These are phyloP conservation scores for Pheosia gnoma DNA, from an alignment of 2,888 invertebrate species.

Conservation along the genomic window DNA sequence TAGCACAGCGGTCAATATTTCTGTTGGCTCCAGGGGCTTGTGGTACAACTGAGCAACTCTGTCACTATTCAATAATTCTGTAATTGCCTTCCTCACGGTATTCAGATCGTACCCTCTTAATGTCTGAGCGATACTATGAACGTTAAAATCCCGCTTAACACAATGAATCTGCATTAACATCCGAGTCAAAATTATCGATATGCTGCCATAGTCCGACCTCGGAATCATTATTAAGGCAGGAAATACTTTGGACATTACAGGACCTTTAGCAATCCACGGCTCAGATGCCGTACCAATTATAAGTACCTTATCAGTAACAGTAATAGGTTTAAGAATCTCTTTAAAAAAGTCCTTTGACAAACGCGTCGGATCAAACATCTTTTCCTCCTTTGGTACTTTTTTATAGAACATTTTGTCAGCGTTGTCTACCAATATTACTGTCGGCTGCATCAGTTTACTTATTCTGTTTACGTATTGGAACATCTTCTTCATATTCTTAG, in stretches of 20 bases:
- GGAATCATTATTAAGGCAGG: slow-evolving; percentile 83
- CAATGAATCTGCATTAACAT: slow-evolving; percentile 85
- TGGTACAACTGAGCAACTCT: slow-evolving; percentile 80
- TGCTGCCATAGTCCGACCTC: slow-evolving; percentile 84
- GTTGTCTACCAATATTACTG: slow-evolving; percentile 87
- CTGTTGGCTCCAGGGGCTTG: slow-evolving; percentile 78
- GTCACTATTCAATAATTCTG: slow-evolving; percentile 69
- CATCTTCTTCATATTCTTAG: slow-evolving; percentile 87
- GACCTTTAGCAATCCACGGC: slow-evolving; percentile 85
- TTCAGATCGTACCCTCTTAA: slow-evolving; percentile 82
- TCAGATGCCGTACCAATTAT: slow-evolving; percentile 87
- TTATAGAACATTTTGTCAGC: slow-evolving; percentile 88
- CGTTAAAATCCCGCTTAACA: slow-evolving; percentile 83
- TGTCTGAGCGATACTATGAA: slow-evolving; percentile 82
- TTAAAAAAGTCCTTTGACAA: slow-evolving; percentile 87
- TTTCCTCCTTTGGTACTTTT: slow-evolving; percentile 86
- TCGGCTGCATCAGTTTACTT: slow-evolving; percentile 87
- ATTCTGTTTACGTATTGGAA: slow-evolving; percentile 87
- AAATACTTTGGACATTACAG: slow-evolving; percentile 81
- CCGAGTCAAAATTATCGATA: slow-evolving; percentile 81
- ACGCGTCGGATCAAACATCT: slow-evolving; percentile 87
- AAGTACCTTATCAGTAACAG: slow-evolving; percentile 86
- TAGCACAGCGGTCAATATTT: slow-evolving; percentile 78
- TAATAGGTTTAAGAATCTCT: slow-evolving; percentile 87
- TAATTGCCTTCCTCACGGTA: slow-evolving; percentile 70